A percentile compares a stretch with the other conserved stretches of the same genome.
These are phyloP conservation scores for Malurus elegans DNA, from an alignment of 2,113 vertebrate genomes.

Conservation along the genomic window DNA sequence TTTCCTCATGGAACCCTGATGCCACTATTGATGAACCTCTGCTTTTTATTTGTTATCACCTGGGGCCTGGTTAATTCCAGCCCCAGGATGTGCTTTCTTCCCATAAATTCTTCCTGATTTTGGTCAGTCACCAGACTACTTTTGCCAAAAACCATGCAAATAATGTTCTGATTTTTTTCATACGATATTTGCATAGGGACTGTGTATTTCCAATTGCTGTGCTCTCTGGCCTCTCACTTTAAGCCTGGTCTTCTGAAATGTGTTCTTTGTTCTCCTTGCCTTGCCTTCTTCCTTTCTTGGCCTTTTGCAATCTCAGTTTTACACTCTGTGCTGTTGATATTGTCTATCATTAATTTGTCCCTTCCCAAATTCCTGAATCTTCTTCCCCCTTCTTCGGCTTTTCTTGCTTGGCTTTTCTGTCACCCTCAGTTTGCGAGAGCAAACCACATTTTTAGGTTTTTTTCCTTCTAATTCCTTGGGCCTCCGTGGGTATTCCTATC, in stretches of 20 bases:
- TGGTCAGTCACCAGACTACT: background rate
- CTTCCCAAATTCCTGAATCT: background rate
- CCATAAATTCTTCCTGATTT: background rate
- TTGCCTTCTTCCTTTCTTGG: slow-evolving; percentile 16
- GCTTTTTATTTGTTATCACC: background rate
- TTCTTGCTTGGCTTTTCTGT: background rate
- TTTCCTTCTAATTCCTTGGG: background rate
- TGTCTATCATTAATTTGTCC: background rate
- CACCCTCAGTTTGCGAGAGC: background rate
- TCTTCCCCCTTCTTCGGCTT: background rate
- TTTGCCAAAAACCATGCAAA: background rate
- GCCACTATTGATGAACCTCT: background rate
- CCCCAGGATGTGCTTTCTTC: background rate
- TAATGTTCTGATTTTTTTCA: background rate
- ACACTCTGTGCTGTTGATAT: background rate
- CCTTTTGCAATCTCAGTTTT: slow-evolving; percentile 33
- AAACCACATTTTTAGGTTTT: background rate
- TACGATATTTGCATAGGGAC: background rate
- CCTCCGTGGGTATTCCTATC: background rate
- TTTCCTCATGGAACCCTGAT: background rate
- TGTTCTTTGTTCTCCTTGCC: slow-evolving; percentile 18
- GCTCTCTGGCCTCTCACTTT: background rate
- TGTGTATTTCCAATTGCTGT: background rate
- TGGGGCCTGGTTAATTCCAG: background rate
- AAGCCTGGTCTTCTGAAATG: background rate